These are phyloP conservation scores for Perca flavescens DNA, from an alignment of 2,113 vertebrate species.

Conservation along the genomic window DNA sequence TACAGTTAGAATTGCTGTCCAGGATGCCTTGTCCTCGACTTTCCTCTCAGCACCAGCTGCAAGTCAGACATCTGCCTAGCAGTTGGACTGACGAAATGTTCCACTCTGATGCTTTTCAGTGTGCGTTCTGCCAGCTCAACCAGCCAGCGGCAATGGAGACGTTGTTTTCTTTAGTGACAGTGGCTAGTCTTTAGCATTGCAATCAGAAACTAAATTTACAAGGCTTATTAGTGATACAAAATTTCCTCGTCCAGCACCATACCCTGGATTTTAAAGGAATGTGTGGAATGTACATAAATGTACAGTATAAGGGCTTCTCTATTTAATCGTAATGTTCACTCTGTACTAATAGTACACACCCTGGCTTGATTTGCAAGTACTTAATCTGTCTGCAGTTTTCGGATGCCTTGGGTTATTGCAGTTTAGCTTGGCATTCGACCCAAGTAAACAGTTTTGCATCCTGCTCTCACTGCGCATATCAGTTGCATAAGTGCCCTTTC, in stretches of 20 bases:
- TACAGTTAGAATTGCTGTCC: slow-evolving; percentile 43
- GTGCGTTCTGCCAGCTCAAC: neutral
- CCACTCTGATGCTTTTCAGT: slow-evolving; percentile 14
- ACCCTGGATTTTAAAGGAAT: neutral
- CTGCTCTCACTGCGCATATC: slow-evolving; percentile 18
- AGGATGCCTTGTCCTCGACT: slow-evolving; percentile 38
- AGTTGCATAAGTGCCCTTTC: slow-evolving; percentile 27
- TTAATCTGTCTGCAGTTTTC: slow-evolving; percentile 34
- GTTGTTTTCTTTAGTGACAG: neutral
- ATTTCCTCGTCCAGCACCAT: neutral
- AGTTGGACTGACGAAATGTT: slow-evolving; percentile 56
- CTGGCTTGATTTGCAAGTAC: neutral
- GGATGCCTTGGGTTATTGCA: slow-evolving; percentile 41
- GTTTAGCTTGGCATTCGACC: slow-evolving; percentile 49
- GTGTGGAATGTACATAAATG: slow-evolving; percentile 13
- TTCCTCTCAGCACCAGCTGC: slow-evolving; percentile 44
- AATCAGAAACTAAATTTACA: slow-evolving; percentile 20
- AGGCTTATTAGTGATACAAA: neutral
- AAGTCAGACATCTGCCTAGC: slow-evolving; percentile 75
- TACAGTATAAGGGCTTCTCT: neutral
- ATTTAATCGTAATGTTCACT: neutral
- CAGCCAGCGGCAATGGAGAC: neutral
- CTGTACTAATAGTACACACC: neutral
- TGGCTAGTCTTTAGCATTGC: neutral
- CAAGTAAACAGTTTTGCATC: slow-evolving; percentile 42